Base-by-base conservation (phyloP, 2,797 vertebrate genomes). In the Botia almorhae region DNA sequence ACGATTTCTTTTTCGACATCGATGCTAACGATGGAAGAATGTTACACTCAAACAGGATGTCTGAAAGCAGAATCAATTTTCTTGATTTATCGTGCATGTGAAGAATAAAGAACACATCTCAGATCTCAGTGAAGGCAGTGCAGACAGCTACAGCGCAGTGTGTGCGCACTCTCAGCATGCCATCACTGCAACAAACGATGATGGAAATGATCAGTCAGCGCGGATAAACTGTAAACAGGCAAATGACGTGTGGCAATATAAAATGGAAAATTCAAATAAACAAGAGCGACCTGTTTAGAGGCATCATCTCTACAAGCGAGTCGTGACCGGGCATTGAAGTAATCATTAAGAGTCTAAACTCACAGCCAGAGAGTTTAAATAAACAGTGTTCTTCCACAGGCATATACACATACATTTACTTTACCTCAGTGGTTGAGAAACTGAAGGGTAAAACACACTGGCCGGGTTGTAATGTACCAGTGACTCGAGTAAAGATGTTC, bases 211-310 rank as follows among this genome's bases (percentile, higher is more conserved):
- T 94, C 90, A 92, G 93, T 94, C 92, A 93, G 85, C 84, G 85
- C 2, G 69, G 60, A 89, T 92, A 92, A 90, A 92, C 93, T 94
- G 88, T 93, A 94, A 94, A 94, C 93, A 94, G 87, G 89, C 90
- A 82, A 92, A 93, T 90, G 94, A 93, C 93, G 92, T 75, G 84
- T 90, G 90, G 92, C 93, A 94, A 94, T 94, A 94, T 94, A 94
- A 95, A 94, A 94, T 94, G 92, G 93, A 94, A 94, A 93, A 93
- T 93, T 94, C 90, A 95, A 95, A 94, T 95, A 95, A 95, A 95
- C 94, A 94, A 87, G 87, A 84, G 88, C 4, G 87, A 89, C 87
- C 90, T 94, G 93, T 93, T 94, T 93, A 91, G 90, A 94, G 90
- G 92, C 93, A 91, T 88, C 87, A 82, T 85, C 91, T 90, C 89